A percentile compares a stretch with the other conserved stretches of the same genome.
Conservation (phyloP, 2,797 vertebrate species). For the Sebastes miniatus region DNA sequence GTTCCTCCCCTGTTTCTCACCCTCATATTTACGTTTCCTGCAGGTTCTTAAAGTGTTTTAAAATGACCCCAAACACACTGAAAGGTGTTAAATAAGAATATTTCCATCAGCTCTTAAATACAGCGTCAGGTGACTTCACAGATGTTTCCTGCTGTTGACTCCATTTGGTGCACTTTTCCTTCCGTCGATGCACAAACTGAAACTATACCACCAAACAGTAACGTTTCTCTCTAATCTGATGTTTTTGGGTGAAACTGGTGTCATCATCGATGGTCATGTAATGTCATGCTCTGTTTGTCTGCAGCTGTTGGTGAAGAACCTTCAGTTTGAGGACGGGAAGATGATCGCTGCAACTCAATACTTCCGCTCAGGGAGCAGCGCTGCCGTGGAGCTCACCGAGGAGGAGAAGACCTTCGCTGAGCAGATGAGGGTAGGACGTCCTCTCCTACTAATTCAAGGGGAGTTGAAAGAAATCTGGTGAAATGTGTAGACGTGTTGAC, state of each 20-base stretch:
- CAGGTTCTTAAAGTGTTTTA: not conserved
- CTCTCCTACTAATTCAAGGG: no score
- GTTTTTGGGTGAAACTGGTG: not conserved
- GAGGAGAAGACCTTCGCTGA: conserved; percentile 82
- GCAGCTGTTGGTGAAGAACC: conserved; percentile 87
- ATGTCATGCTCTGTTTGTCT: conserved; percentile 5
- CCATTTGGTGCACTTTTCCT: no score
- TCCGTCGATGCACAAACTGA: no score
- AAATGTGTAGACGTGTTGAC: not conserved
- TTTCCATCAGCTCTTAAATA: no score
- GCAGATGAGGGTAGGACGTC: conserved; percentile 80
- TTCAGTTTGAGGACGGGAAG: conserved; percentile 89
- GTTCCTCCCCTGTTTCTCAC: no score
- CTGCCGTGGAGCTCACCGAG: conserved; percentile 82
- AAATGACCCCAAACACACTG: not conserved
- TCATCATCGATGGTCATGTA: not conserved
- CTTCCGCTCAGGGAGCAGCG: conserved; percentile 75
- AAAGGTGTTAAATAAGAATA: not conserved
- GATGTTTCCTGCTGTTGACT: no score
- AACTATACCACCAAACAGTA: no score
- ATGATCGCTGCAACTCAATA: conserved; percentile 88
- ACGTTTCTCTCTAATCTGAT: no score
- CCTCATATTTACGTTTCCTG: not conserved
- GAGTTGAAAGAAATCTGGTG: not conserved
- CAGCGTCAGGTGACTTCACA: no score